Evolutionary conservation across 1,140 invertebrate species (phyloP).

Genomic region (Drosophila oshimai): DNA sequence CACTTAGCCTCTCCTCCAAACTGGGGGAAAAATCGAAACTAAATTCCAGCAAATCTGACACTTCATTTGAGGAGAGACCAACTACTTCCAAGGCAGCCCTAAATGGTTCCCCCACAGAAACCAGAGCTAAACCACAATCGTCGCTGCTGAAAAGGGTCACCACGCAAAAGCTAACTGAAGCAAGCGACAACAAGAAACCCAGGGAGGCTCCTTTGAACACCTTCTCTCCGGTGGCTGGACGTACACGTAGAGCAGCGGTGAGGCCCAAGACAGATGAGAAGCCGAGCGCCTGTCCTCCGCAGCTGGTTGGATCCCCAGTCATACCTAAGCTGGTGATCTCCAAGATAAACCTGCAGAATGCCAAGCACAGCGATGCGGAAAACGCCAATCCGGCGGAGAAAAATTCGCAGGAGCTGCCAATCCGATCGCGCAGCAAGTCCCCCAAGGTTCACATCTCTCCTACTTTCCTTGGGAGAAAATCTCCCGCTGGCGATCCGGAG

Average conservation of each 20-base stretch:
- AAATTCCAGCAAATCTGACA: background rate
- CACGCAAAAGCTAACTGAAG: background rate
- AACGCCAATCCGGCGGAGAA: conserved; percentile 41
- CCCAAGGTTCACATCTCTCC: conserved; percentile 68
- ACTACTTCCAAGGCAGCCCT: conserved; percentile 25
- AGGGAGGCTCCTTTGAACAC: background rate
- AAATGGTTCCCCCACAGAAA: background rate
- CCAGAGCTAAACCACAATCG: conserved; percentile 25
- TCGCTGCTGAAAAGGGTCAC: conserved; percentile 31
- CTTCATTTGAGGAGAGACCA: conserved; percentile 22
- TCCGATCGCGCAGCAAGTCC: conserved; percentile 66
- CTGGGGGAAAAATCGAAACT: no score
- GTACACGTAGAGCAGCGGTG: conserved; percentile 43
- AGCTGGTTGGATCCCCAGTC: conserved; percentile 57
- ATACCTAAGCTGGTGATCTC: conserved; percentile 60
- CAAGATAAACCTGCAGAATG: conserved; percentile 26
- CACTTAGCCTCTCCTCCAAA: no score
- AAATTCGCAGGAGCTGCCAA: background rate
- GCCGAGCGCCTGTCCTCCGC: background rate
- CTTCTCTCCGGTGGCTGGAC: conserved; percentile 49
- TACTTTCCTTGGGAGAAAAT: conserved; percentile 34
- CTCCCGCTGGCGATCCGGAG: background rate
- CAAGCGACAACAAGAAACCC: conserved; percentile 20
- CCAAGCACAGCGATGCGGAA: conserved; percentile 42
- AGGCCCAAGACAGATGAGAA: background rate